Evolutionary conservation across 2,797 vertebrate genomes (phyloP), one percentile per base, ranked within the genome.

Genomic region (Intellagama lesueurii): DNA sequence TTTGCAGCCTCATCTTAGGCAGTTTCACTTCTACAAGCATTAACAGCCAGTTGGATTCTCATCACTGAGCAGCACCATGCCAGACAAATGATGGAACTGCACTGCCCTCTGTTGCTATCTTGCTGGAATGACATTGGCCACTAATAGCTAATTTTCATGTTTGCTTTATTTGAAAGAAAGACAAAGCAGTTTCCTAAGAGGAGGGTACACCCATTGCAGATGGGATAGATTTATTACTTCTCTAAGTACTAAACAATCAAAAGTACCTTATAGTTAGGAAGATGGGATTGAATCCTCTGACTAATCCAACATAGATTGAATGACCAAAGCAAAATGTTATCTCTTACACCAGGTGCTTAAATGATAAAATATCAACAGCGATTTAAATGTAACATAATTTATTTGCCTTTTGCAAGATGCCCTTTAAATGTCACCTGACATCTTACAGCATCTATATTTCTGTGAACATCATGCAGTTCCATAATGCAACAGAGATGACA

Each of bases 371-470:
- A 76, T 40, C 32, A 83, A 26, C 30, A 52, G 64, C 69, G 73
- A 68, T 66, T 68, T 86, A 78, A 73, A 73, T 82, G 30, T 26
- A 88, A 60, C 35, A 24, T 68, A 83, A 78, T 88, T 69, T 14
- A 78, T 84, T 88, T 70, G 47, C n/a, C 26, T 88, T 64, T 30
- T 88, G 64, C 47, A 8, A 35, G 32, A 78, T 78, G 81, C 30
- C 81, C 82, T 88, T 88, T 88, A 84, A 78, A 70, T 83, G 83
- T 86, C 81, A 89, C 32, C 73, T 70, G 47, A 52, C 30, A 11
- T 76, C 49, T n/a, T 84, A 32, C 9, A 56, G 64, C 9, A 78
- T 52, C 64, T 88, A 52, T 84, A 70, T 56, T 84, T 78, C 26
- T 60, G 7, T 16, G 70, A 84, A 40, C n/a, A 69, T 28, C 32